Conservation (phyloP, 2,113 vertebrate genomes). For the Seriola aureovittata region DNA sequence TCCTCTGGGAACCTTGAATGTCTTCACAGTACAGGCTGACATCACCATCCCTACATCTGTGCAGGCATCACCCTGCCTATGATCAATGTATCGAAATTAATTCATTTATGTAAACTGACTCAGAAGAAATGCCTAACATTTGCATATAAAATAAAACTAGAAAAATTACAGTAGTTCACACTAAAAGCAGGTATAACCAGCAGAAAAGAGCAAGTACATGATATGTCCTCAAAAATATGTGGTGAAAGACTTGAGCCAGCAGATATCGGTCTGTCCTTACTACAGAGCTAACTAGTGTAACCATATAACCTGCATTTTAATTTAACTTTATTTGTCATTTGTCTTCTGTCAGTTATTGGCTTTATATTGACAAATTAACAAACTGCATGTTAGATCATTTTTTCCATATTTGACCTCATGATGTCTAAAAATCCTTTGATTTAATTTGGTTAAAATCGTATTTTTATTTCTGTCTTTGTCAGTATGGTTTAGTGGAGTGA, state of each 20-base stretch:
- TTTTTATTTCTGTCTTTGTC: slow-evolving; percentile 55
- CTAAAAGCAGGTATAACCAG: background rate
- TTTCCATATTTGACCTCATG: slow-evolving; percentile 30
- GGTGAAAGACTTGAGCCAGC: slow-evolving; percentile 36
- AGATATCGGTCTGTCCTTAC: slow-evolving; percentile 84
- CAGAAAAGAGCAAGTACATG: background rate
- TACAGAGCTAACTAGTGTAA: slow-evolving; percentile 26
- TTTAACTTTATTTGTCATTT: slow-evolving; percentile 45
- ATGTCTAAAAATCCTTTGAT: slow-evolving; percentile 28
- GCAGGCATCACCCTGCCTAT: background rate
- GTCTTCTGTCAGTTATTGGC: slow-evolving; percentile 45
- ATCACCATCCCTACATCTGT: no score
- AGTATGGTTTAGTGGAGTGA: slow-evolving; percentile 56
- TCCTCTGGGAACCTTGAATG: background rate
- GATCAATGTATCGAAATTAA: background rate
- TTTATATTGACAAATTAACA: slow-evolving; percentile 28
- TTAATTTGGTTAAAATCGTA: slow-evolving; percentile 24
- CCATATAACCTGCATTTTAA: slow-evolving; percentile 44
- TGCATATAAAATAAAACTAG: background rate
- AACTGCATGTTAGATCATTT: slow-evolving; percentile 69
- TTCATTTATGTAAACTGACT: background rate
- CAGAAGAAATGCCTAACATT: background rate
- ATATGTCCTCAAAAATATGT: background rate
- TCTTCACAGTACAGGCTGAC: background rate
- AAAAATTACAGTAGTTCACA: background rate